Conservation (phyloP, 2,113 vertebrate species). For the Ictalurus furcatus region DNA sequence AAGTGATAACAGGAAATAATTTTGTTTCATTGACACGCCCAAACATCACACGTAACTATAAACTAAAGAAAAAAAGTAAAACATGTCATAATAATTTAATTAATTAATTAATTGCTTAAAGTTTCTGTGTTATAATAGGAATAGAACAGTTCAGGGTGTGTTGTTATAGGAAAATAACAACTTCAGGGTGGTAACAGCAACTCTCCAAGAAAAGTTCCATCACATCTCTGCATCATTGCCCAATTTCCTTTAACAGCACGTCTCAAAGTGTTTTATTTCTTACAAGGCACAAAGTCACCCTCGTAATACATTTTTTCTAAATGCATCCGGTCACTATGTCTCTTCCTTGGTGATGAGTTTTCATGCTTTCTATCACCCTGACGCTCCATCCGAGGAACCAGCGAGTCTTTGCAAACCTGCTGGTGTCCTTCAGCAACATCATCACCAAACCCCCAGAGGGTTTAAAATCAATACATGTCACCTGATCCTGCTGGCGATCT, state of each 20-base stretch:
- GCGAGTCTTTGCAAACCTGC: background rate
- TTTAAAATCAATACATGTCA: background rate
- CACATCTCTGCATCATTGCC: no score
- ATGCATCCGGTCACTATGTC: background rate
- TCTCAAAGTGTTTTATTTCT: background rate
- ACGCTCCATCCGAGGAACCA: background rate
- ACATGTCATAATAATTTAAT: no score
- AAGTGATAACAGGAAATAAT: no score
- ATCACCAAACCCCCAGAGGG: background rate
- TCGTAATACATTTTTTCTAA: background rate
- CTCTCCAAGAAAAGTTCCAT: background rate
- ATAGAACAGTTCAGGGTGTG: background rate
- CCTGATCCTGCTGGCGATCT: background rate
- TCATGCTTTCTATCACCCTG: background rate
- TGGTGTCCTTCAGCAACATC: background rate
- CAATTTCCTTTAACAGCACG: background rate
- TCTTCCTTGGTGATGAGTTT: background rate
- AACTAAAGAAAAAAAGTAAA: background rate
- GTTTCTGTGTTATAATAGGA: background rate
- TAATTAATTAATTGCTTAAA: background rate
- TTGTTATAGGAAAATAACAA: background rate
- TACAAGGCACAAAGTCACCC: background rate
- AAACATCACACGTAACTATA: no score
- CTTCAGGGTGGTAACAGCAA: background rate
- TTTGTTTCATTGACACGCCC: no score